Base-by-base conservation (phyloP, 1,140 invertebrate species). In the Drosophila setifemur region DNA sequence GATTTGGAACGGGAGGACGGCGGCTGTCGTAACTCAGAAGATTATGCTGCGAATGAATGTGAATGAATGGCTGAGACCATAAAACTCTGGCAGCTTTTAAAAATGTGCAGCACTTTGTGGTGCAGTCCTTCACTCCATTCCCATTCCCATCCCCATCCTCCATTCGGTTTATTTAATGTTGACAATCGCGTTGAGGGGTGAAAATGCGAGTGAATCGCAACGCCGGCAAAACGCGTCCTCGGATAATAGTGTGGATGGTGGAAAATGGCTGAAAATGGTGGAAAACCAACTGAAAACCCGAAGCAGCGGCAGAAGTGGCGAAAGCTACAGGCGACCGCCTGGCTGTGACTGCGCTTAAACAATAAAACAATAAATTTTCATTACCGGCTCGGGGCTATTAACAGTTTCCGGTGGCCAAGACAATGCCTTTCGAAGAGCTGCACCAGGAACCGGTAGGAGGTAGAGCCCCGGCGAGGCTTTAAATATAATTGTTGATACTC, bases 281-380 rank as follows among this genome's bases (percentile, higher is more conserved):
- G 60, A 73, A 63, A 33, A 35, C 29, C 33, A 37, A 53, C 26
- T 23, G 45, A 31, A 29, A 58, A 48, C 8, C 19, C 14, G 26
- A 6, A 35, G 43, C 39, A 60, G 29, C 28, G 31, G 19, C 23
- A 28, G 18, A 33, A 43, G 11, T 11, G 26, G n/a, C 14, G 16
- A 16, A 37, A 12, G 42, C 25, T 19, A 14, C 25, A 43, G 40
- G 23, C 29, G 47, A 53, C 28, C 48, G 67, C 31, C 40, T 42
- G 29, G 43, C 66, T 16, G 43, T 11, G 64, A 44, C 67, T 69
- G 35, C 67, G 73, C 74, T 85, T 85, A 83, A 83, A 85, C 79
- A 83, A 83, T 83, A 83, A 83, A 83, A 83, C 78, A 78, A 83
- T 83, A 83, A 83, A 83, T 83, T 85, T 83, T 83, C 79, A 83